Conservation (phyloP, 2,797 vertebrate genomes). For the Pseudochaenichthys georgianus region DNA sequence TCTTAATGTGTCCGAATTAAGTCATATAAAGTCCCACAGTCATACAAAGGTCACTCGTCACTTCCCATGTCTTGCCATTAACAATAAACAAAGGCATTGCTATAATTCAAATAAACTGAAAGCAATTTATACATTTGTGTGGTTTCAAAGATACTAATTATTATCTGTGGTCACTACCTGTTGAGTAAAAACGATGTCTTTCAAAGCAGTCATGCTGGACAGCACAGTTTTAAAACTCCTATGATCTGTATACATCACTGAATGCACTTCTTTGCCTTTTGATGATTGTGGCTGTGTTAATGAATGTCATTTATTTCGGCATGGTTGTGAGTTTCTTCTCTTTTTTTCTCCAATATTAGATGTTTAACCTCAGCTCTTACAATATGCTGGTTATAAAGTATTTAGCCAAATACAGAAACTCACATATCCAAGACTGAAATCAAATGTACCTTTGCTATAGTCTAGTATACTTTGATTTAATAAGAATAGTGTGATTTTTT, state of each 20-base stretch:
- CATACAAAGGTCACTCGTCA: slow-evolving; percentile 32
- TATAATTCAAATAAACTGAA: not conserved
- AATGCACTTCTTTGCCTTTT: no score
- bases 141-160: not conserved
- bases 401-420: no score
- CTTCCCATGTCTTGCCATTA: not conserved
- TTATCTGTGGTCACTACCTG: not conserved
- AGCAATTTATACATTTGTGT: not conserved
- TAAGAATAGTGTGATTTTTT: not conserved
- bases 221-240: not conserved
- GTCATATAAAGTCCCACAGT: slow-evolving; percentile 63
- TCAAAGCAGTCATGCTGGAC: not conserved
- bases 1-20: slow-evolving; percentile 41
- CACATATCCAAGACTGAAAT: no score
- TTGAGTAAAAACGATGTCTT: not conserved
- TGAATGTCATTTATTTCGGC: no score
- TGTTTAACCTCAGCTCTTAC: no score
- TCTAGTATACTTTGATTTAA: no score
- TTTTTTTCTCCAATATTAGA: no score
- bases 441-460: no score
- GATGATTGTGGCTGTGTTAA: no score
- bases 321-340: no score
- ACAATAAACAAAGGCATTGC: not conserved
- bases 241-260: no score
- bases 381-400: no score